These are phyloP conservation scores for Diarsia dahlii DNA, from an alignment of 2,888 invertebrate genomes.

Conservation along the genomic window DNA sequence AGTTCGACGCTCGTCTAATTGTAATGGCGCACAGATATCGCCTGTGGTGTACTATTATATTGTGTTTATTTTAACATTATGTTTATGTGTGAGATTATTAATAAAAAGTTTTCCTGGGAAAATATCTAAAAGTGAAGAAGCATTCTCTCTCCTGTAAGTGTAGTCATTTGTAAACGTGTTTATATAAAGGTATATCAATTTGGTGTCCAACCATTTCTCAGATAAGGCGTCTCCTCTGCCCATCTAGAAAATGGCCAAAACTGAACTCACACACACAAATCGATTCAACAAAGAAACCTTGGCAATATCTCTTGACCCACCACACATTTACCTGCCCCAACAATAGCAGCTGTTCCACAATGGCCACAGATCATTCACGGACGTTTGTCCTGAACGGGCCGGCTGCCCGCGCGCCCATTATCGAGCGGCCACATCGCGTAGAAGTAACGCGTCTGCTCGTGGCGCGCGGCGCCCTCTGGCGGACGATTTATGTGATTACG, in stretches of 20 bases:
- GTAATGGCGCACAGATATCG: constrained; percentile 33
- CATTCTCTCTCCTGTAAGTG: too few species aligned
- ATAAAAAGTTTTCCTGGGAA: not conserved
- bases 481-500: constrained; percentile 43
- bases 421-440: constrained; percentile 28
- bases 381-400: constrained; percentile 43
- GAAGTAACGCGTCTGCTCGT: constrained; percentile 47
- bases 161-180: too few species aligned
- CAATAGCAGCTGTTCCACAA: constrained; percentile 24
- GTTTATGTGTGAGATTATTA: not conserved
- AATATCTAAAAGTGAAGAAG: not conserved
- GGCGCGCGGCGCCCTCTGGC: constrained; percentile 22
- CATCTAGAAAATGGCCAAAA: not conserved
- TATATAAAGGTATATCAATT: not conserved
- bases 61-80: constrained; percentile 6
- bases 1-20: constrained; percentile 30
- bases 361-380: constrained; percentile 59
- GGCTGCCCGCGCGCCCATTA: constrained; percentile 24
- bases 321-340: not conserved
- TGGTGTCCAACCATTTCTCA: not conserved
- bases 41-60: not conserved
- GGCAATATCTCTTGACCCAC: not conserved
- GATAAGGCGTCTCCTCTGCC: not conserved
- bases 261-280: not conserved
- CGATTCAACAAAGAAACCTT: not conserved